Conservation (phyloP, 2,113 vertebrate genomes). For the Gobiocypris rarus region DNA sequence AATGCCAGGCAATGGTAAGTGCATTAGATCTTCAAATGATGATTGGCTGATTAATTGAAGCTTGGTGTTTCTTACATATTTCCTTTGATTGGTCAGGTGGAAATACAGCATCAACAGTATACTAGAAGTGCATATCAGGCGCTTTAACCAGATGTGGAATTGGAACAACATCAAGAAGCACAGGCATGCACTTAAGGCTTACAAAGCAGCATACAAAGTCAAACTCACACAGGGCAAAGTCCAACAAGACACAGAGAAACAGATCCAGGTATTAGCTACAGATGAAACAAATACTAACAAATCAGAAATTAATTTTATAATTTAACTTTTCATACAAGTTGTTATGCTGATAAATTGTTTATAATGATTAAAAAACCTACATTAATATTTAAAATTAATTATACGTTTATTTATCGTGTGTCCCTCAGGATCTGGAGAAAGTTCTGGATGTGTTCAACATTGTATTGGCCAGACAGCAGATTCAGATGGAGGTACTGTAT, state of each 20-base stretch:
- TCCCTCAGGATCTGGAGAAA: constrained; percentile 86
- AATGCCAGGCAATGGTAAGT: constrained; percentile 84
- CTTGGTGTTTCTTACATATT: constrained; percentile 4
- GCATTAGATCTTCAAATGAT: background rate
- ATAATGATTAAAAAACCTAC: too few species aligned
- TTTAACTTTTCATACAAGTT: background rate
- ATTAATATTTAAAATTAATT: too few species aligned
- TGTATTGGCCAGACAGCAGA: constrained; percentile 89
- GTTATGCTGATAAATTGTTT: background rate
- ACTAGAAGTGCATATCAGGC: constrained; percentile 87
- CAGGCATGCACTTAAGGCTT: constrained; percentile 82
- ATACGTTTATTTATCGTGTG: background rate
- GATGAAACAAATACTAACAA: background rate
- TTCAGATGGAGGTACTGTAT: constrained; percentile 87
- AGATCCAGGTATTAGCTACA: constrained; percentile 84
- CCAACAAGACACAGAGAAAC: constrained; percentile 79
- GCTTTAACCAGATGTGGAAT: constrained; percentile 83
- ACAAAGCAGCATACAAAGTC: constrained; percentile 83
- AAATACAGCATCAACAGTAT: constrained; percentile 84
- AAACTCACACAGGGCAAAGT: constrained; percentile 85
- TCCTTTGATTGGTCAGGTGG: constrained; percentile 82
- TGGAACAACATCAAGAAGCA: constrained; percentile 87
- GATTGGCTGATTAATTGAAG: background rate
- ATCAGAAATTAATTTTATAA: background rate
- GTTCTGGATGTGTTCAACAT: constrained; percentile 93